These are phyloP conservation scores for Capra hircus DNA, from an alignment of 2,113 vertebrate genomes.

Conservation along the genomic window DNA sequence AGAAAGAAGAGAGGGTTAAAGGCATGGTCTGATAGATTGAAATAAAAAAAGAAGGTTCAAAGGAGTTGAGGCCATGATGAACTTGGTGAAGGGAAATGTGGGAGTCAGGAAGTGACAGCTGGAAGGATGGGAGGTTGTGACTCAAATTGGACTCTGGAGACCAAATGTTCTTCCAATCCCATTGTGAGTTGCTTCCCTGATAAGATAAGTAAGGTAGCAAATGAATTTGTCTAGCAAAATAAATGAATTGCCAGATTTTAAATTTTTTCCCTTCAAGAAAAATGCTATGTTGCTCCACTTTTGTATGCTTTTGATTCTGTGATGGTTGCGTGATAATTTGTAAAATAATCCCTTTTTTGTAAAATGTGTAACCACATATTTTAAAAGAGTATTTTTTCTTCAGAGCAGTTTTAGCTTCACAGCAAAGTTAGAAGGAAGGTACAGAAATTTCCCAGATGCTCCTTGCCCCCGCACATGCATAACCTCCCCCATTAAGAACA, in stretches of 20 bases:
- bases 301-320: not conserved
- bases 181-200: not conserved
- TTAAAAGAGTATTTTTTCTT: not conserved
- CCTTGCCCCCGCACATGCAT: too few relatives aligned
- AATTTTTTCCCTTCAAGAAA: not conserved
- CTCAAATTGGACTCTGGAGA: not conserved
- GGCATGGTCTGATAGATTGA: not conserved
- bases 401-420: not conserved
- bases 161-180: not conserved
- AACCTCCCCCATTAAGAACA: not conserved
- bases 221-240: not conserved
- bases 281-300: not conserved
- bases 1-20: not conserved
- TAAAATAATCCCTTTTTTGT: not conserved
- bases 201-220: not conserved
- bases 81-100: not conserved
- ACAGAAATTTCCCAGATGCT: not conserved
- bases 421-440: not conserved
- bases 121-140: not conserved
- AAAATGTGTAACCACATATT: not conserved
- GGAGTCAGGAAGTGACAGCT: not conserved
- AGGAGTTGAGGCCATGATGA: not conserved
- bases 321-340: not conserved
- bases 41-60: not conserved
- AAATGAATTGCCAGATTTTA: not conserved